phyloP scores from a whole-genome alignment of 1,140 invertebrate genomes.

The Drosophila gunungcola region DNA sequence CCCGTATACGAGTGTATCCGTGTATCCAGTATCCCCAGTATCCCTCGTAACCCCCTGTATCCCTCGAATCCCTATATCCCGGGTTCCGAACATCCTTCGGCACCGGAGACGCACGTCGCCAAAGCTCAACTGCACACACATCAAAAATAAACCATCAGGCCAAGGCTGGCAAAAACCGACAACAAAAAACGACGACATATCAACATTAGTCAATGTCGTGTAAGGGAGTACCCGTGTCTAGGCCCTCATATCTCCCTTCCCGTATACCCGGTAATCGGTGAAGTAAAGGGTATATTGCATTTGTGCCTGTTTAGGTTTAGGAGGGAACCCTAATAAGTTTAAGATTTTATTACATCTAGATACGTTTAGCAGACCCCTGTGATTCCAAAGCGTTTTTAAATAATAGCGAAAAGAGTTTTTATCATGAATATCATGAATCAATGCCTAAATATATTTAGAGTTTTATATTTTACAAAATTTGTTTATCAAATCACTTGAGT shows the following conservation, averaged over 20 bases:
- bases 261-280: not conserved
- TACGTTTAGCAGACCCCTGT: too few relatives aligned
- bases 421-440: too few relatives aligned
- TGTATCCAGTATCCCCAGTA: constrained; percentile 3
- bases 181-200: constrained; percentile 70
- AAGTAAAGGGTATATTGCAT: constrained; percentile 4
- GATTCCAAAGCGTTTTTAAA: too few relatives aligned
- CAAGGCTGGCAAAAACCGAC: constrained; percentile 48
- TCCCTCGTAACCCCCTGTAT: not conserved
- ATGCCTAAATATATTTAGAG: too few relatives aligned
- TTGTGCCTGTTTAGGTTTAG: not conserved
- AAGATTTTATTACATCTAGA: not conserved
- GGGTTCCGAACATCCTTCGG: constrained; percentile 32
- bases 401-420: not conserved
- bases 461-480: too few relatives aligned
- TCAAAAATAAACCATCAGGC: constrained; percentile 70
- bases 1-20: not conserved
- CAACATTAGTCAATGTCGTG: constrained; percentile 82
- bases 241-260: constrained; percentile 27
- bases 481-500: too few relatives aligned
- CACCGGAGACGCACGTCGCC: constrained; percentile 49
- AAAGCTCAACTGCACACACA: constrained; percentile 68
- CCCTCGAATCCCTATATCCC: not conserved
- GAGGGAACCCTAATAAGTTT: not conserved
- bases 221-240: constrained; percentile 72